Evolutionary conservation across 1,140 invertebrate species (phyloP).

Genomic region (Pseudomyrmex cubaensis): DNA sequence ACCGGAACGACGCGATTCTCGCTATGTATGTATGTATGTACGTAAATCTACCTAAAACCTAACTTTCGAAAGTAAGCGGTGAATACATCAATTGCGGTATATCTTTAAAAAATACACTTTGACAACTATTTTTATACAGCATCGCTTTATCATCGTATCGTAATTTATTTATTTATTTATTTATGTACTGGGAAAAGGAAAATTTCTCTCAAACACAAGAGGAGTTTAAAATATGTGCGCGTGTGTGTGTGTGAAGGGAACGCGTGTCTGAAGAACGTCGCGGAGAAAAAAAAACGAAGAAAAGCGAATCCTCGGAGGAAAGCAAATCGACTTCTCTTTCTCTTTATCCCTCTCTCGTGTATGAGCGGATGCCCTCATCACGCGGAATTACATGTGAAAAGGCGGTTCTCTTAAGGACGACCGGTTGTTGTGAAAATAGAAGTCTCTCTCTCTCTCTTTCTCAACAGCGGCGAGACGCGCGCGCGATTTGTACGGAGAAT

Average conservation of each 20-base stretch:
- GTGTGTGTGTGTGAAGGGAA: neutral
- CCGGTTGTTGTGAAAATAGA: slow-evolving; percentile 69
- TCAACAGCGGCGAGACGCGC: slow-evolving; percentile 18
- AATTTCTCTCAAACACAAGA: no score
- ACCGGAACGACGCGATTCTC: neutral
- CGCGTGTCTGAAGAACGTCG: neutral
- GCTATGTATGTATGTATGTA: neutral
- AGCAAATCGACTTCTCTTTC: neutral
- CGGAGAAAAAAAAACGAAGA: slow-evolving; percentile 29
- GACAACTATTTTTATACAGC: no score
- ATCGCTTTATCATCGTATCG: no score
- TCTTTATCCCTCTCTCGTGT: neutral
- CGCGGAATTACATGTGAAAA: slow-evolving; percentile 67
- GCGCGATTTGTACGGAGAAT: slow-evolving; percentile 59
- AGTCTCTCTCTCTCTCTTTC: slow-evolving; percentile 51
- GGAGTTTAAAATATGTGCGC: no score
- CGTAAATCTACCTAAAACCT: neutral
- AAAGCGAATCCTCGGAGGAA: slow-evolving; percentile 37
- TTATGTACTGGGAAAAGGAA: no score
- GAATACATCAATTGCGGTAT: neutral
- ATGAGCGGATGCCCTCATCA: slow-evolving; percentile 53
- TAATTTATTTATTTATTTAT: no score
- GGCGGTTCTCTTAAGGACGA: slow-evolving; percentile 66
- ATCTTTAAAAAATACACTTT: no score
- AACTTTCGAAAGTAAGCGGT: neutral